Evolutionary conservation across 2,888 invertebrate genomes (phyloP).

Genomic region (Achlya flavicornis): DNA sequence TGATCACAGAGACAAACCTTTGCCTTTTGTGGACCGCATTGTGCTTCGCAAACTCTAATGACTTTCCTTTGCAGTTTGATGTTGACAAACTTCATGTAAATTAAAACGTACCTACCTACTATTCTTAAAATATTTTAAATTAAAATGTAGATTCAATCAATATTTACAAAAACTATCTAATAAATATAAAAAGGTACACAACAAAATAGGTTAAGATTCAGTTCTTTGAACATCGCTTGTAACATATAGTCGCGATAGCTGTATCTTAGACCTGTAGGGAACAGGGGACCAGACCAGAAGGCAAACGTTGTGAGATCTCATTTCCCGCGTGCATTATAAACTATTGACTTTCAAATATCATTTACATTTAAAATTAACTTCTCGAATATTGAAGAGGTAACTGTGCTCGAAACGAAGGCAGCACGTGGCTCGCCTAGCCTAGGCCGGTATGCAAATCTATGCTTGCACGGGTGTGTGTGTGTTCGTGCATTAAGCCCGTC

Average conservation of each 20-base stretch:
- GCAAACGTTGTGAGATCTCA: slow-evolving; percentile 51
- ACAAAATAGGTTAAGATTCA: no score
- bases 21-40: no score
- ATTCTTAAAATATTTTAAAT: no score
- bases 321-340: slow-evolving; percentile 55
- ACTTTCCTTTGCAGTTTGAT: no score
- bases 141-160: no score
- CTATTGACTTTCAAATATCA: slow-evolving; percentile 72
- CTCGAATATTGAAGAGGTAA: slow-evolving; percentile 78
- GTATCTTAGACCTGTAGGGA: background rate
- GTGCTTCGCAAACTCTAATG: no score
- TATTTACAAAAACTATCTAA: no score
- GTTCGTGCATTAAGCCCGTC: slow-evolving; percentile 46
- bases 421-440: slow-evolving; percentile 73
- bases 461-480: slow-evolving; percentile 53
- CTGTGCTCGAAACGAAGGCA: slow-evolving; percentile 68
- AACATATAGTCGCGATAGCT: background rate
- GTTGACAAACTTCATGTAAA: no score
- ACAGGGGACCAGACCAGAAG: slow-evolving; percentile 33
- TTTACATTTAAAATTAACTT: slow-evolving; percentile 77
- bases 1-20: no score
- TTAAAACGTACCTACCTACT: no score
- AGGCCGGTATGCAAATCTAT: slow-evolving; percentile 76
- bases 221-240: no score
- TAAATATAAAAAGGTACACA: no score